A percentile compares a stretch with the other conserved stretches of the same genome.
Conservation (phyloP, 2,113 vertebrate species). For the Triplophysa rosa region DNA sequence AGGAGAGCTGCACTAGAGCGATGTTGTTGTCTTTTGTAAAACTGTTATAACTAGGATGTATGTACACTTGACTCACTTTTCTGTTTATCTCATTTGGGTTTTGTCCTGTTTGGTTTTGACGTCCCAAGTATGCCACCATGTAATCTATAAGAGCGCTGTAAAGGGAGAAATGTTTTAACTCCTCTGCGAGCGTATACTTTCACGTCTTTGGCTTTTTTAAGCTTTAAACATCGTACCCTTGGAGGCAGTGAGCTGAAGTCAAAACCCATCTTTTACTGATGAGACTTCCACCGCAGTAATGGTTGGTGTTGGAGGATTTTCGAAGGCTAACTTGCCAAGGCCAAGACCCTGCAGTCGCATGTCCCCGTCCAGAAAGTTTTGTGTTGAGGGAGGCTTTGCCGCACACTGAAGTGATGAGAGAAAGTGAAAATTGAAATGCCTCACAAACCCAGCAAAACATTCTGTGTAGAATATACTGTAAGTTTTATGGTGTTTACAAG, state of each 20-base stretch:
- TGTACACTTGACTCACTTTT: conserved; percentile 24
- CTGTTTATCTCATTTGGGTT: conserved; percentile 7
- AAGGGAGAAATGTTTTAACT: not conserved
- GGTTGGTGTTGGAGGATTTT: fast-evolving
- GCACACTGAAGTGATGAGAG: conserved; percentile 65
- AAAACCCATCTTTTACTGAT: conserved; percentile 73
- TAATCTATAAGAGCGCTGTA: not conserved
- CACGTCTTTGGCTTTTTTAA: not conserved
- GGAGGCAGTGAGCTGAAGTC: conserved; percentile 74
- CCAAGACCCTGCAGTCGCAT: conserved; percentile 61
- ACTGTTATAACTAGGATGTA: conserved; percentile 54
- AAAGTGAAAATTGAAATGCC: not conserved
- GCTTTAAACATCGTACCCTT: not conserved
- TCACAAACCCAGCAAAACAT: not conserved
- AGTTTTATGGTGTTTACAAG: not conserved
- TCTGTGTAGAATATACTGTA: not conserved
- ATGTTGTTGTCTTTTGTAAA: conserved; percentile 70
- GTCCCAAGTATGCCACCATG: conserved; percentile 47
- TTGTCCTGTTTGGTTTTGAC: not conserved
- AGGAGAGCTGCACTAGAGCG: conserved; percentile 64
- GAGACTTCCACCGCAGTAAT: conserved; percentile 76
- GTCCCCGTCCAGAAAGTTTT: conserved; percentile 70
- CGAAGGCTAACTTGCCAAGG: conserved; percentile 78
- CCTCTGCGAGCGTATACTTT: not conserved
- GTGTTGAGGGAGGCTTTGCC: conserved; percentile 60